A percentile compares a stretch with the other conserved stretches of the same genome.
phyloP scores from a whole-genome alignment of 2,888 invertebrate species.

The Scaptomyza cyrtandrae region DNA sequence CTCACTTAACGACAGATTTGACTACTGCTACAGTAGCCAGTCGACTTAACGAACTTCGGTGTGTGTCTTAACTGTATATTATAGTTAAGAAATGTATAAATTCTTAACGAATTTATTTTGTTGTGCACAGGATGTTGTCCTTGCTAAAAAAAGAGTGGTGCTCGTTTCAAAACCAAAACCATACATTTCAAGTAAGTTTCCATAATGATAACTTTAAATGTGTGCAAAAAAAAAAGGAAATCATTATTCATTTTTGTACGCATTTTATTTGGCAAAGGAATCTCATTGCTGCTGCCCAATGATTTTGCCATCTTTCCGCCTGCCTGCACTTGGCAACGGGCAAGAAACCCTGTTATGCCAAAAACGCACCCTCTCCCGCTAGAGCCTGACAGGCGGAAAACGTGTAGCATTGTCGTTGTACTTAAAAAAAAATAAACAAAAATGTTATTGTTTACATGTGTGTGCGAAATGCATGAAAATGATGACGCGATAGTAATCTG shows the following conservation, averaged over 20 bases:
- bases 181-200: not conserved
- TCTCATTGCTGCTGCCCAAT: constrained; percentile 18
- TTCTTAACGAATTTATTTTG: not conserved
- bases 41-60: not conserved
- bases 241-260: constrained; percentile 2
- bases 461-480: constrained; percentile 19
- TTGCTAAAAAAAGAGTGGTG: constrained; percentile 18
- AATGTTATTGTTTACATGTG: constrained; percentile 72
- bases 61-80: not conserved
- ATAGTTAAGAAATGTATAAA: constrained; percentile 5
- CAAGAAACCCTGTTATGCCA: constrained; percentile 8
- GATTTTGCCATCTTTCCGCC: constrained; percentile 37
- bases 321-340: constrained; percentile 61
- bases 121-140: constrained; percentile 19
- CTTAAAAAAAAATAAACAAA: constrained; percentile 43
- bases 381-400: constrained; percentile 35
- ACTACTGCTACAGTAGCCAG: not conserved
- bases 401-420: constrained; percentile 26
- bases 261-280: constrained; percentile 15
- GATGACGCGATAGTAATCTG: constrained; percentile 50
- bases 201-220: not conserved
- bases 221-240: not conserved
- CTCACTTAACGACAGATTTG: constrained; percentile 29
- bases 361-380: not conserved
- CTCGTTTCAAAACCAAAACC: constrained; percentile 7